Percentiles rank a stretch among this genome's conserved stretches.
Evolutionary conservation across 2,888 invertebrate species (phyloP).

Genomic region (Melolontha melolontha): DNA sequence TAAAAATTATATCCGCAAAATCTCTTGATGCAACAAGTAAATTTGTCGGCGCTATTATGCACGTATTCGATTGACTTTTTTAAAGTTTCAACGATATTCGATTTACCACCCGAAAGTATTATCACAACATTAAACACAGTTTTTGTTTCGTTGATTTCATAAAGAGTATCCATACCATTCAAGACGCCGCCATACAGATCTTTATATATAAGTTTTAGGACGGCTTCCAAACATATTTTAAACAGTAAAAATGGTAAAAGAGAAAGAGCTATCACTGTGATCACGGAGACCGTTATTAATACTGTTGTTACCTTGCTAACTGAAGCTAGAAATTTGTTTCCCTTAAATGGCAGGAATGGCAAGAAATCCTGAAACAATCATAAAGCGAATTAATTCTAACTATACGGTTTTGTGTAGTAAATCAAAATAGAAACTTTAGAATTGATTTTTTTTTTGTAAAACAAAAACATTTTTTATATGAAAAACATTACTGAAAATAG

Average conservation of each 20-base stretch:
- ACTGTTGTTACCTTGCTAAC: no score
- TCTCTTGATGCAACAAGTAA: not conserved
- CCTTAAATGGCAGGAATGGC: no score
- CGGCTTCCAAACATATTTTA: not conserved
- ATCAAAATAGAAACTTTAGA: no score
- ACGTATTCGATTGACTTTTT: not conserved
- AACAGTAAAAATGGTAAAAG: not conserved
- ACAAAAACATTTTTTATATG: no score
- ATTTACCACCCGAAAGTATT: not conserved
- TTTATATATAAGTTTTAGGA: conserved; percentile 5
- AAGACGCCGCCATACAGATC: conserved; percentile 3
- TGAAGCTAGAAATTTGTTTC: no score
- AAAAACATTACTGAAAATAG: no score
- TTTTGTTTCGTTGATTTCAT: not conserved
- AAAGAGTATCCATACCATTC: conserved; percentile 1
- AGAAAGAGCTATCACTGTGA: no score
- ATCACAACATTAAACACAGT: conserved; percentile 5
- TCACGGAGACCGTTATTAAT: no score
- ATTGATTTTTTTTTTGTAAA: no score
- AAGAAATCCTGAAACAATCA: no score
- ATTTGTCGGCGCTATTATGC: conserved; percentile 7
- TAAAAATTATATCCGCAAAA: conserved; percentile 12
- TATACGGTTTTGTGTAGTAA: no score
- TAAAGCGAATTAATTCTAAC: no score
- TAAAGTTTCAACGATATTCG: not conserved